Percentiles rank a stretch among this genome's conserved stretches.
Evolutionary conservation across 2,888 invertebrate species (phyloP).

Genomic region (Oscheius onirici): DNA sequence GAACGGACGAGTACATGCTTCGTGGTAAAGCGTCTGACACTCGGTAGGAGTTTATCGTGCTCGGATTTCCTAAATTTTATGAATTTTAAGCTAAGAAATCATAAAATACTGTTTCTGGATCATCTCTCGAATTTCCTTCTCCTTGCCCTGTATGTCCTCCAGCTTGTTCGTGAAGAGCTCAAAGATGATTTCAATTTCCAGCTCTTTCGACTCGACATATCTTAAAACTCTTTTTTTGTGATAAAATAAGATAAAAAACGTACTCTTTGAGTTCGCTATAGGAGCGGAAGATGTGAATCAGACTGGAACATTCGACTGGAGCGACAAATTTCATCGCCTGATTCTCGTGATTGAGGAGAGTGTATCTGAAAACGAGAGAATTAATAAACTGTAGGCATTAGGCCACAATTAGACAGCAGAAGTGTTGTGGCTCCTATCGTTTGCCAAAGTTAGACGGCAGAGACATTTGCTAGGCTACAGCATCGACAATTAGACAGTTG

Average conservation of each 20-base stretch:
- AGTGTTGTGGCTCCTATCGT: too few species aligned
- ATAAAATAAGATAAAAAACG: background rate
- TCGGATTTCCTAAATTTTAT: background rate
- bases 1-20: slow-evolving; percentile 74
- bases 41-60: slow-evolving; percentile 73
- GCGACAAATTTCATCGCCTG: slow-evolving; percentile 38
- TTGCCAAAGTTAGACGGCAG: too few species aligned
- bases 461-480: too few species aligned
- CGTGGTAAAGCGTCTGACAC: slow-evolving; percentile 78
- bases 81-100: background rate
- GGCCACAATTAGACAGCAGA: too few species aligned
- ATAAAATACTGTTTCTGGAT: slow-evolving; percentile 15
- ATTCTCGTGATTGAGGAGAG: slow-evolving; percentile 41
- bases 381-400: too few species aligned
- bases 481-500: too few species aligned
- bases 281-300: slow-evolving; percentile 38
- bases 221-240: slow-evolving; percentile 19
- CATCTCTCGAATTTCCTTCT: background rate
- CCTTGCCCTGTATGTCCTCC: slow-evolving; percentile 32
- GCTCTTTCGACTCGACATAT: slow-evolving; percentile 47
- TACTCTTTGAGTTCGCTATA: slow-evolving; percentile 18
- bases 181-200: slow-evolving; percentile 40
- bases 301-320: slow-evolving; percentile 34
- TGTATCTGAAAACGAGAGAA: too few species aligned
- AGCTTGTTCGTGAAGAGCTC: slow-evolving; percentile 25